Evolutionary conservation across 2,113 vertebrate genomes (phyloP).

Genomic region (Furnarius figulus): DNA sequence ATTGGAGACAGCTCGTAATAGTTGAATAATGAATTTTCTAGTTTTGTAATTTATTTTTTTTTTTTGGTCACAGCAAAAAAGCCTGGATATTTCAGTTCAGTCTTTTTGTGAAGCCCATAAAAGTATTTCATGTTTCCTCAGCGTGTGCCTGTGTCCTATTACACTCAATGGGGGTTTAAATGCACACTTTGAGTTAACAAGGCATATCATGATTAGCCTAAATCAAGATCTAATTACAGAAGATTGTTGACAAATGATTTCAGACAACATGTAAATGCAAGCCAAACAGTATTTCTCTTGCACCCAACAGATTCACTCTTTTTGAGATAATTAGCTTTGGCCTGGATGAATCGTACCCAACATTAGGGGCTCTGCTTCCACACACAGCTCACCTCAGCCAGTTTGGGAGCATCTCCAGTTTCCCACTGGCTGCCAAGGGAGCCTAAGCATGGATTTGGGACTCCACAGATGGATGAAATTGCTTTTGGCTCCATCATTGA

Average conservation of each 20-base stretch:
- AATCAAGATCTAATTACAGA: constrained; percentile 44
- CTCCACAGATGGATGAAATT: not conserved
- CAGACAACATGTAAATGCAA: constrained; percentile 11
- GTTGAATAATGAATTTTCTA: not conserved
- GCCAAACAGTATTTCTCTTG: not conserved
- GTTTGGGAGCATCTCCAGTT: not conserved
- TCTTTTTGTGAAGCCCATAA: not conserved
- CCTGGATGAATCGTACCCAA: not conserved
- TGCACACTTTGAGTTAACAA: constrained; percentile 3
- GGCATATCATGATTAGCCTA: constrained; percentile 22
- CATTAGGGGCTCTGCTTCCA: not conserved
- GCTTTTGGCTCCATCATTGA: not conserved
- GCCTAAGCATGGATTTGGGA: not conserved
- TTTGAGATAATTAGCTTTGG: not conserved
- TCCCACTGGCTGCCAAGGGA: not conserved
- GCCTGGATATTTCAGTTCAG: not conserved
- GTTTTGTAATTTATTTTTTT: no score
- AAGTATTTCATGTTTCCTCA: not conserved
- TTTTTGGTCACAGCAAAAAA: not conserved
- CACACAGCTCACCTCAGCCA: not conserved
- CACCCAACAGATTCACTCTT: not conserved
- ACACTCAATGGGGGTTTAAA: not conserved
- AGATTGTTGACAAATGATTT: constrained; percentile 36
- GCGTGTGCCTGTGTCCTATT: not conserved
- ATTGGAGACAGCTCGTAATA: not conserved